phyloP scores from a whole-genome alignment of 2,797 vertebrate species.

The Pipistrellus pygmaeus region DNA sequence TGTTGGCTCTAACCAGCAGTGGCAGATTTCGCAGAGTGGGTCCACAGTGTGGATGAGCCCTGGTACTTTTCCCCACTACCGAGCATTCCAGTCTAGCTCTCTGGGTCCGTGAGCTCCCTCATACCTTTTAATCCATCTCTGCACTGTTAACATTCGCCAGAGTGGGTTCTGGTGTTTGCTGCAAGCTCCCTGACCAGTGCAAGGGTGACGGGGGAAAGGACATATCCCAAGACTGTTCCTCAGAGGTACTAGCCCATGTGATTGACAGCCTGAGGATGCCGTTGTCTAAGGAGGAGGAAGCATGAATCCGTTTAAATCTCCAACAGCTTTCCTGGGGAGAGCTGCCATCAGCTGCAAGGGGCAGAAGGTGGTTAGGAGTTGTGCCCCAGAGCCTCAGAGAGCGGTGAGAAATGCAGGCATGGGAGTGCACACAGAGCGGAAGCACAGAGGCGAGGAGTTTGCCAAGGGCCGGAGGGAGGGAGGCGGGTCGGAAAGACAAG shows the following conservation, averaged over 20 bases:
- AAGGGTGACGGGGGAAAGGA: neutral
- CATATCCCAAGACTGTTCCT: neutral
- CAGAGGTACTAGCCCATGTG: neutral
- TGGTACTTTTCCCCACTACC: neutral
- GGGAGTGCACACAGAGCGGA: neutral
- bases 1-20: neutral
- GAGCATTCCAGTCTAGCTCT: neutral
- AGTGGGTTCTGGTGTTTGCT: neutral
- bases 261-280: no score
- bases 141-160: neutral
- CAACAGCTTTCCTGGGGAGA: neutral
- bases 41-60: accelerated
- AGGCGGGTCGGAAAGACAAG: neutral
- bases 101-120: neutral
- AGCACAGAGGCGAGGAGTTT: neutral
- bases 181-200: neutral
- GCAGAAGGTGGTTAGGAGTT: neutral
- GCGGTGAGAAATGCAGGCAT: neutral
- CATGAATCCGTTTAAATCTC: neutral
- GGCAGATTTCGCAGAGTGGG: neutral
- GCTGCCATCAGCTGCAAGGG: neutral
- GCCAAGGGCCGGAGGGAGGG: neutral
- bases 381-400: neutral
- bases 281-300: neutral
- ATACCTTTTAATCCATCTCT: neutral